Conservation (phyloP, 2,113 vertebrate genomes). For the Rousettus leschenaultii region DNA sequence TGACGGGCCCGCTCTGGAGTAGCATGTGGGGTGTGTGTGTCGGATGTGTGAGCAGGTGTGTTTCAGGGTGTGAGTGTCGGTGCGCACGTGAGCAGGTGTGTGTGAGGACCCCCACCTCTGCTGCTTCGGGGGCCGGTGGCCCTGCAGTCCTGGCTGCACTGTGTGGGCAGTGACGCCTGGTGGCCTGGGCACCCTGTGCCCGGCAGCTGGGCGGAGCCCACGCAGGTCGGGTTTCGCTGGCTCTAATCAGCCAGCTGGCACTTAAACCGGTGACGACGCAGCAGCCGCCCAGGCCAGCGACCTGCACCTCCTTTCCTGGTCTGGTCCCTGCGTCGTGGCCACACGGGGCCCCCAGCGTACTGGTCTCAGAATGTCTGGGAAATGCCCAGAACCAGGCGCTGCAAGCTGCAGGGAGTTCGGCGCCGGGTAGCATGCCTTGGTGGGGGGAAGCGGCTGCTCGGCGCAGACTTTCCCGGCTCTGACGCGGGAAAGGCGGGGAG, state of each 20-base stretch:
- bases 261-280: neutral
- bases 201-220: neutral
- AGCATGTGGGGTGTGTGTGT: neutral
- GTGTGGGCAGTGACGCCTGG: neutral
- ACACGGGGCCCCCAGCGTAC: neutral
- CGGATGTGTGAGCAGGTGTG: neutral
- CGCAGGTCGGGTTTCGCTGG: neutral
- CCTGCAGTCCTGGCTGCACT: neutral
- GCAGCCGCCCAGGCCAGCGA: neutral
- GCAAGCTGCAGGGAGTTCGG: accelerated
- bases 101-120: neutral
- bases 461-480: neutral
- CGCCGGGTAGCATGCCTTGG: neutral
- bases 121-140: neutral
- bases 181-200: neutral
- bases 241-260: neutral
- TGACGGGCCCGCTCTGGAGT: too few relatives aligned
- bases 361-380: neutral
- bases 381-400: accelerated
- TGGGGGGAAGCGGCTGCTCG: neutral
- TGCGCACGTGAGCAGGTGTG: neutral
- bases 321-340: neutral
- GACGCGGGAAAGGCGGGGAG: too few relatives aligned
- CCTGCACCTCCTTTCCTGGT: neutral
- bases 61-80: neutral